phyloP scores from a whole-genome alignment of 2,888 invertebrate genomes.

The Chrysolina americana region DNA sequence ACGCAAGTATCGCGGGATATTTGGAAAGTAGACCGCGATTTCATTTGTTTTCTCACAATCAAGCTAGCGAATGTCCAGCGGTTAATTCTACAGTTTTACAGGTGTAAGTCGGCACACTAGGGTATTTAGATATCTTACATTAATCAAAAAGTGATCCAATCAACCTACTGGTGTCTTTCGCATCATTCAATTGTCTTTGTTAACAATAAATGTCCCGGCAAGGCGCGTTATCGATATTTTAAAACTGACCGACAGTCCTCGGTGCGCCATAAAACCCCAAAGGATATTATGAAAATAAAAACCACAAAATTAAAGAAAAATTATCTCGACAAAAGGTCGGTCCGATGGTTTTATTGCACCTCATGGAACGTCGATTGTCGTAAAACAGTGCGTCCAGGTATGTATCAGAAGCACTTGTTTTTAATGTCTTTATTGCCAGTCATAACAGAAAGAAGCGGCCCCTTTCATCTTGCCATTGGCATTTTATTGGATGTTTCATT shows the following conservation, averaged over 20 bases:
- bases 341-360: conserved; percentile 46
- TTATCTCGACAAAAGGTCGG: conserved; percentile 38
- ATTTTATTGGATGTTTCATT: conserved; percentile 52
- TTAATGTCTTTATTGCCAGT: conserved; percentile 66
- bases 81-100: too few relatives aligned
- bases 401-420: conserved; percentile 67
- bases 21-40: too few relatives aligned
- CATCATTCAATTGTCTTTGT: background rate
- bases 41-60: too few relatives aligned
- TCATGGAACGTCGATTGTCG: conserved; percentile 40
- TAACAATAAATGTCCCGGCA: background rate
- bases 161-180: background rate
- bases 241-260: background rate
- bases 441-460: conserved; percentile 49
- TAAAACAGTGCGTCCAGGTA: conserved; percentile 45
- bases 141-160: background rate
- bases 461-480: conserved; percentile 47
- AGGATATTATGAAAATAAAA: conserved; percentile 17
- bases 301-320: conserved; percentile 30
- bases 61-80: too few relatives aligned
- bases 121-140: too few relatives aligned
- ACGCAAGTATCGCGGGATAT: too few relatives aligned
- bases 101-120: too few relatives aligned
- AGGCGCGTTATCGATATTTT: background rate
- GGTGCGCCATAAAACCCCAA: conserved; percentile 1